Evolutionary conservation across 2,888 invertebrate genomes (phyloP).

Genomic region (Drosophila lutescens): DNA sequence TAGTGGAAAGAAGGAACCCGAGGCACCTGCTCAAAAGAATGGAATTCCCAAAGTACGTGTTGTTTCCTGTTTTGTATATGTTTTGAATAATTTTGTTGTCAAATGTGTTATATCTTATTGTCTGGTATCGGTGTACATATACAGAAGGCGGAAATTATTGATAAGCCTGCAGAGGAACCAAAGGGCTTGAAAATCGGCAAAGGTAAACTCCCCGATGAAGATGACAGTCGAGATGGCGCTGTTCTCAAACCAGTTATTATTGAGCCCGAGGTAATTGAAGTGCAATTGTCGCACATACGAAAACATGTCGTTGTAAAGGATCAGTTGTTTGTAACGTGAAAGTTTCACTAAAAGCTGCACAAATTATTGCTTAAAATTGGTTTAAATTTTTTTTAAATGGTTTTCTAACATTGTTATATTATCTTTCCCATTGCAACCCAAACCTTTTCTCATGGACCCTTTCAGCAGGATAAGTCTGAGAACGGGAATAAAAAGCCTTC

Average conservation of each 20-base stretch:
- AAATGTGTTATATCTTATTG: slow-evolving; percentile 1
- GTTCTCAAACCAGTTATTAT: slow-evolving; percentile 83
- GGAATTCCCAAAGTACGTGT: slow-evolving; percentile 81
- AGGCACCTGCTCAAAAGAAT: slow-evolving; percentile 74
- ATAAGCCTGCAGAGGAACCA: slow-evolving; percentile 63
- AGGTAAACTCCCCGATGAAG: slow-evolving; percentile 81
- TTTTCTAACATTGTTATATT: background rate
- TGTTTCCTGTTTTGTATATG: background rate
- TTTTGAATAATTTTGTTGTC: background rate
- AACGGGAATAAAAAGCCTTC: background rate
- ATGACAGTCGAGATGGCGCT: slow-evolving; percentile 73
- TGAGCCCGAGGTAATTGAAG: slow-evolving; percentile 81
- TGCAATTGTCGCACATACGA: background rate
- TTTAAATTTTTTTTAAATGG: background rate
- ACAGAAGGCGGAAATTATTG: slow-evolving; percentile 75
- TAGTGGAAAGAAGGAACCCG: slow-evolving; percentile 65
- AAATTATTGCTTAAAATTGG: background rate
- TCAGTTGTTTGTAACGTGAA: background rate
- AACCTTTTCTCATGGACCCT: background rate
- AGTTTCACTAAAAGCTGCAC: background rate
- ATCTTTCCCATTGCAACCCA: background rate
- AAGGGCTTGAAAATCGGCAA: slow-evolving; percentile 81
- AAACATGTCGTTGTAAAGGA: background rate
- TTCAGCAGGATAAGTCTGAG: background rate
- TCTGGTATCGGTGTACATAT: slow-evolving; percentile 16